A percentile compares a stretch with the other conserved stretches of the same genome.
Evolutionary conservation across 2,113 vertebrate species (phyloP).

Genomic region (Dermatemys mawii): DNA sequence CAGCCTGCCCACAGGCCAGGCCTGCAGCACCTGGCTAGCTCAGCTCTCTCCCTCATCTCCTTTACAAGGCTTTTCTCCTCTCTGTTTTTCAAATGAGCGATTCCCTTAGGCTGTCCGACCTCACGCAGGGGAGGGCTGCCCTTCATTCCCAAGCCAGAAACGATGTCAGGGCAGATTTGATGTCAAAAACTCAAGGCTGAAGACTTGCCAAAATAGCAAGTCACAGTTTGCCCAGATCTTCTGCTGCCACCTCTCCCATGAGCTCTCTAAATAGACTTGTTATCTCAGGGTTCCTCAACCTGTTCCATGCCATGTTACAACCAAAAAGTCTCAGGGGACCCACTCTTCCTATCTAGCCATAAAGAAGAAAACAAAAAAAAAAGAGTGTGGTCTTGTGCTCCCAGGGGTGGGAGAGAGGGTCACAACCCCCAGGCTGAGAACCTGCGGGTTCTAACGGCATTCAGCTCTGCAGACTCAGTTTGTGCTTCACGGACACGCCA

Average conservation of each 20-base stretch:
- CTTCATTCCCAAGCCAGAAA: neutral
- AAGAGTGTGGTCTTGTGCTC: neutral
- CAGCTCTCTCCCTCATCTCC: neutral
- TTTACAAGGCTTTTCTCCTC: fast-evolving
- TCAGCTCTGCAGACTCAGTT: neutral
- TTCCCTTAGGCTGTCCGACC: neutral
- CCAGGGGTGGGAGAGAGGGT: fast-evolving
- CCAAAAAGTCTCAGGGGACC: fast-evolving
- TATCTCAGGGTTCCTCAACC: neutral
- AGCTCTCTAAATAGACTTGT: neutral
- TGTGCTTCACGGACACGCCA: neutral
- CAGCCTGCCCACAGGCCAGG: neutral
- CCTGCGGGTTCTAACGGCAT: fast-evolving
- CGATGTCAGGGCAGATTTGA: fast-evolving
- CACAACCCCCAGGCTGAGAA: neutral
- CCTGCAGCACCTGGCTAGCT: neutral
- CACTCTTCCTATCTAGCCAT: fast-evolving
- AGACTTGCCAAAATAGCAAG: neutral
- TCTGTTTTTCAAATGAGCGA: fast-evolving
- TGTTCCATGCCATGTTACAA: neutral
- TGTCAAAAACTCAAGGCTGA: neutral
- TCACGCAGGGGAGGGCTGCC: neutral
- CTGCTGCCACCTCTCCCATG: neutral
- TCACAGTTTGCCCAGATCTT: neutral
- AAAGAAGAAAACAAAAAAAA: fast-evolving